phyloP scores from a whole-genome alignment of 2,113 vertebrate genomes.

The Gallinago undulata region DNA sequence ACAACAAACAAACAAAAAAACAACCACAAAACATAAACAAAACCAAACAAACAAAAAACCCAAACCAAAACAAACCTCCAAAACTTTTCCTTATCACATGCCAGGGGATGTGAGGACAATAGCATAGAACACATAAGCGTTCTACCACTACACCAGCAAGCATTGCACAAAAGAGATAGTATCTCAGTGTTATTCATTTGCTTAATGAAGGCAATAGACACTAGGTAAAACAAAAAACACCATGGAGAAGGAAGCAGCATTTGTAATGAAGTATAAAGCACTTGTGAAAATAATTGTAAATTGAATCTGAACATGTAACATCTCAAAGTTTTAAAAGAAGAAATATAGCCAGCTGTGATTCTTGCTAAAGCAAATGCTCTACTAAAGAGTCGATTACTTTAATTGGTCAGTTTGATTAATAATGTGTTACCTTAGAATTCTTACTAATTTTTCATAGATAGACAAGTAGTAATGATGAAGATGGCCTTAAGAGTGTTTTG shows the following conservation, averaged over 20 bases:
- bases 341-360: not conserved
- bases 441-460: not conserved
- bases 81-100: not conserved
- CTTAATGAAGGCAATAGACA: not conserved
- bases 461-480: not conserved
- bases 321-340: not conserved
- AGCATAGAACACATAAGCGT: accelerated
- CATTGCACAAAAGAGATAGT: not conserved
- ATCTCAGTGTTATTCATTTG: not conserved
- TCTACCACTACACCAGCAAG: not conserved
- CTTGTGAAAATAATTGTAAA: not conserved
- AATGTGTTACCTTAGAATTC: not conserved
- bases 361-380: not conserved
- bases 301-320: not conserved
- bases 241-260: not conserved
- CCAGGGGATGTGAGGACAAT: not conserved
- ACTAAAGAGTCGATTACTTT: not conserved
- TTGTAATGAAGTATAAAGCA: not conserved
- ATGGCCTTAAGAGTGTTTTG: not conserved
- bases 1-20: no score
- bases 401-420: not conserved
- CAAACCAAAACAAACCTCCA: no score
- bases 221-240: not conserved
- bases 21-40: no score
- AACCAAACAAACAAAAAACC: no score